Evolutionary conservation across 2,888 invertebrate species (phyloP), one percentile per base, ranked within the genome.

Genomic region (Drosophila longiperda): DNA sequence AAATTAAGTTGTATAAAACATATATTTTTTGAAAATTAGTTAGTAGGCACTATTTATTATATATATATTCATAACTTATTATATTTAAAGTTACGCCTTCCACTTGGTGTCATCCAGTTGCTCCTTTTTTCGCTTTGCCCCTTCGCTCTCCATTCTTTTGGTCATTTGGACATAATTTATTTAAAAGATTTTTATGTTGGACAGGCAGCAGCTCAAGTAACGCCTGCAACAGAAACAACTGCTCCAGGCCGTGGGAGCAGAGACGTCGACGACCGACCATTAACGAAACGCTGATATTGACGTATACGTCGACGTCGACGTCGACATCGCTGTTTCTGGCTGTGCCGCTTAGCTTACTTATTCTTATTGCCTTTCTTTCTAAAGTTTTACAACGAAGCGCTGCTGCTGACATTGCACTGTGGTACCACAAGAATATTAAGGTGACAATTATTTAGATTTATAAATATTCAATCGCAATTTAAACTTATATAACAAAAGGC

Each of bases 151-250:
- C 70, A 36, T 66, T 66, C 50, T 66, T 75, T 69, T 42, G 71
- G 69, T 63, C 68, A 77, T 74, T 87, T 74, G 62, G 58, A 42
- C 73, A 80, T 82, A 78, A 87, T 84, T 85, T 84, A 82, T 86
- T 75, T 75, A 76, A 75, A 82, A 69, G 77, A 78, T 81, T 82
- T 87, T 71, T 55, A 61, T 70, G 69, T 50, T 53, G 75, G 69
- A 75, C 67, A 65, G 66, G 53, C 45, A 74, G 66, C 74, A 75
- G 78, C 70, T 74, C 64, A 67, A 67, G 58, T 23, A 45, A 63
- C 68, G 57, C 11, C 40, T 11, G 32, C 23, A 32, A 53, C 71
- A 26, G 33, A 32, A 8, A 17, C 64, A 69, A 45, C 58, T 67
- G 58, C 60, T 48, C 34, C 34, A 23, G 32, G n/a, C 32, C 20